Conservation (phyloP, 2,888 invertebrate genomes). For the Gymnoscelis rufifasciata region DNA sequence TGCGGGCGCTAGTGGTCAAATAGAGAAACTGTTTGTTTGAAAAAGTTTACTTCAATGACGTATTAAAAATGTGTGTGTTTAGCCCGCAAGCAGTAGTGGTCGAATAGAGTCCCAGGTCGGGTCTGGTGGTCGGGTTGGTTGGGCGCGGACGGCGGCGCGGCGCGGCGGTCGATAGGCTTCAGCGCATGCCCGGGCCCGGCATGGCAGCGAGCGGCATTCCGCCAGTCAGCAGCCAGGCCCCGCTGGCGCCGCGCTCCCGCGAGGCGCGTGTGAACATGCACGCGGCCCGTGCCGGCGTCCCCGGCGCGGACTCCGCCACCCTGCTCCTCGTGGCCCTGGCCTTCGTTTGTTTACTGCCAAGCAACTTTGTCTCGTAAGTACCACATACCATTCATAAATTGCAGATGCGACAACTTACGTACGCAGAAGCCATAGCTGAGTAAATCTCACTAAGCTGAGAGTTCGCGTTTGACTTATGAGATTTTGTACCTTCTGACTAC, state of each 20-base stretch:
- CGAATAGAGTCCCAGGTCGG: slow-evolving; percentile 51
- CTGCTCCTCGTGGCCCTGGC: slow-evolving; percentile 62
- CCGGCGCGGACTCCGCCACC: slow-evolving; percentile 57
- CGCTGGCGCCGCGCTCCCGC: slow-evolving; percentile 57
- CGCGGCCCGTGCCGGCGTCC: slow-evolving; percentile 52
- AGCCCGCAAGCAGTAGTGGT: slow-evolving; percentile 37
- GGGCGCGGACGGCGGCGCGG: slow-evolving; percentile 18
- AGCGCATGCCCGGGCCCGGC: slow-evolving; percentile 59
- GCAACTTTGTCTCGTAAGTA: slow-evolving; percentile 69
- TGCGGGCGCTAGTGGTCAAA: too few species aligned
- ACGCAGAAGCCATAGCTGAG: slow-evolving; percentile 49
- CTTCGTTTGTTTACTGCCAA: slow-evolving; percentile 58
- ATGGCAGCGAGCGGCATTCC: slow-evolving; percentile 29
- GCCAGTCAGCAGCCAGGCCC: slow-evolving; percentile 67
- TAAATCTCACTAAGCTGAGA: slow-evolving; percentile 44
- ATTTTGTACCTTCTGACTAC: slow-evolving; percentile 44
- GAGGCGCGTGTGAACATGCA: slow-evolving; percentile 55
- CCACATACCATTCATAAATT: slow-evolving; percentile 17
- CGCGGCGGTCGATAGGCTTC: slow-evolving; percentile 61
- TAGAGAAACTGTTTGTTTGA: too few species aligned
- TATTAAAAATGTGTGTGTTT: too few species aligned
- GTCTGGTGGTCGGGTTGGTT: slow-evolving; percentile 43
- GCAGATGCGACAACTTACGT: slow-evolving; percentile 24
- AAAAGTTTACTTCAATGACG: too few species aligned
- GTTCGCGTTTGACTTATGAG: slow-evolving; percentile 36